Conservation (phyloP, 2,797 vertebrate genomes). For the Cossypha niveicapilla region DNA sequence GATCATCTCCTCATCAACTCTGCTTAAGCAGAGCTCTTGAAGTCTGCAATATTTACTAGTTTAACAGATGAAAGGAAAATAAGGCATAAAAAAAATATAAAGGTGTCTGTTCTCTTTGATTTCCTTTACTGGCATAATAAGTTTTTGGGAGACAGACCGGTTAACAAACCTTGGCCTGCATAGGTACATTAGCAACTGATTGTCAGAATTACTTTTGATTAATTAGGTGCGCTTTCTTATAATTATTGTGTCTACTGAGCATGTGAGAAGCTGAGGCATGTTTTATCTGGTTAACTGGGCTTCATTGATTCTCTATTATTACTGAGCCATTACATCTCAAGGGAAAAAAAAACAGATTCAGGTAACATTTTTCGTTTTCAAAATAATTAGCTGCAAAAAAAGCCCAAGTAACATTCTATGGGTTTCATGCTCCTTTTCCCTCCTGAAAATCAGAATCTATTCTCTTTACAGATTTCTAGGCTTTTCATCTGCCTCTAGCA, state of each 20-base stretch:
- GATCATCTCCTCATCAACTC: background rate
- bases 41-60: background rate
- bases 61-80: background rate
- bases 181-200: background rate
- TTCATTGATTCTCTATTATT: background rate
- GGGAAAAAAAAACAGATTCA: background rate
- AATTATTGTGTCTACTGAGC: background rate
- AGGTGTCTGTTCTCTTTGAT: background rate
- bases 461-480: background rate
- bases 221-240: background rate
- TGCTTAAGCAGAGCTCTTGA: background rate
- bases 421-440: fast-evolving
- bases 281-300: background rate
- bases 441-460: background rate
- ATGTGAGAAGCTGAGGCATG: background rate
- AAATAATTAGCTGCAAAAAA: background rate
- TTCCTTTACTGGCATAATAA: background rate
- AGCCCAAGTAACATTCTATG: background rate
- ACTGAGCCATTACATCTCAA: background rate
- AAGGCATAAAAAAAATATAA: background rate
- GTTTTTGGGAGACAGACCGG: background rate
- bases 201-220: background rate
- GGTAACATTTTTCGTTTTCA: background rate
- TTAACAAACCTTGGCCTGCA: background rate
- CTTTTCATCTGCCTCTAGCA: background rate